phyloP scores from a whole-genome alignment of 2,113 vertebrate species.

The Macroglossus sobrinus region DNA sequence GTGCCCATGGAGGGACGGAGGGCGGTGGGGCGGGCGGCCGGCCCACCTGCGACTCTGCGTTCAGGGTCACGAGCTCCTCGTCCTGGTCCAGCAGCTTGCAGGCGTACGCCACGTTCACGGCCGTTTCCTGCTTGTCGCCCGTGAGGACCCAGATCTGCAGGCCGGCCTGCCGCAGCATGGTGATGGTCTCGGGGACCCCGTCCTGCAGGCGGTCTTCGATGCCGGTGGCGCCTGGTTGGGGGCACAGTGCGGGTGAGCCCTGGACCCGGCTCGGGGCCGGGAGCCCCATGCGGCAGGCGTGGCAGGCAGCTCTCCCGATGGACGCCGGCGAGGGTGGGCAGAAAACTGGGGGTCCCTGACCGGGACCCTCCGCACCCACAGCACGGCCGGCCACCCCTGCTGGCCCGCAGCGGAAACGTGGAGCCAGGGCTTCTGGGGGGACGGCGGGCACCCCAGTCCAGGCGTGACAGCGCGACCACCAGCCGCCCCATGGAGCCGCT shows the following conservation, averaged over 20 bases:
- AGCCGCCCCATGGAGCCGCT: too few relatives aligned
- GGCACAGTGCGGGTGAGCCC: not conserved
- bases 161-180: constrained; percentile 91
- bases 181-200: constrained; percentile 95
- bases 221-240: constrained; percentile 91
- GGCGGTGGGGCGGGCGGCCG: too few relatives aligned
- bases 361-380: not conserved
- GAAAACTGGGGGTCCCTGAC: not conserved
- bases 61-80: constrained; percentile 94
- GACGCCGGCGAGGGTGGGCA: not conserved
- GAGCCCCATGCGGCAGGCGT: too few relatives aligned
- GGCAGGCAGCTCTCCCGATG: too few relatives aligned
- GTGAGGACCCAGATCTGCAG: constrained; percentile 98
- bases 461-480: too few relatives aligned
- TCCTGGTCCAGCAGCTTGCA: constrained; percentile 95
- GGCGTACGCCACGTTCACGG: constrained; percentile 95
- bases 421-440: not conserved
- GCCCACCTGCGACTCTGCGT: constrained; percentile 93
- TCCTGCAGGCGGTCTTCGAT: constrained; percentile 97
- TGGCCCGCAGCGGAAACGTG: not conserved
- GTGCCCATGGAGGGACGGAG: not conserved
- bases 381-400: not conserved
- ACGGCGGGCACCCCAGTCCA: not conserved
- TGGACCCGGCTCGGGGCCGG: rapidly evolving
- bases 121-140: constrained; percentile 98